Evolutionary conservation across 1,140 invertebrate genomes (phyloP).

Genomic region (Cydia splendana): DNA sequence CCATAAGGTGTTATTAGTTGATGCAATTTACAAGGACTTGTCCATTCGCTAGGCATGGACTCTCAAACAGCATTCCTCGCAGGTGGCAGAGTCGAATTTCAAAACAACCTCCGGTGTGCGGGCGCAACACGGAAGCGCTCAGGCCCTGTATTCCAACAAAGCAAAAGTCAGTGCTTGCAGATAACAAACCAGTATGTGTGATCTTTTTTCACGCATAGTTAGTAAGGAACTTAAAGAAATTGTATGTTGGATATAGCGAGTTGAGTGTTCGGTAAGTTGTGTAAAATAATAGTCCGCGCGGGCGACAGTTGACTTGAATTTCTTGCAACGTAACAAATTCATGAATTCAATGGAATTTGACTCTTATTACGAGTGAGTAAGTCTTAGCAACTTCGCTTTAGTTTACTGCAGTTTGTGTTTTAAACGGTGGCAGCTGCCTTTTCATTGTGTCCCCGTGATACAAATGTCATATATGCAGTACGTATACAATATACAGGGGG

Average conservation of each 20-base stretch:
- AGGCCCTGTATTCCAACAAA: background rate
- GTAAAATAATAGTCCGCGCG: background rate
- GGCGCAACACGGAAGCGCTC: conserved; percentile 43
- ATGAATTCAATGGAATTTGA: background rate
- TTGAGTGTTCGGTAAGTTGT: background rate
- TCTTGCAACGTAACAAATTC: conserved; percentile 29
- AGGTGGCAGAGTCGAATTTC: conserved; percentile 47
- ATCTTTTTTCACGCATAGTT: background rate
- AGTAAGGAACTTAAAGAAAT: background rate
- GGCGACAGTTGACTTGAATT: conserved; percentile 45
- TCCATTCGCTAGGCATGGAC: conserved; percentile 30
- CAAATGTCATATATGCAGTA: background rate
- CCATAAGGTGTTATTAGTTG: conserved; percentile 24
- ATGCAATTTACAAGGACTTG: conserved; percentile 35
- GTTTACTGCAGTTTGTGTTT: background rate
- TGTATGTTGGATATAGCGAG: background rate
- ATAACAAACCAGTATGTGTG: background rate
- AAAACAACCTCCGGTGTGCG: conserved; percentile 44
- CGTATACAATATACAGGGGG: background rate
- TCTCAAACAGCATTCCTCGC: conserved; percentile 30
- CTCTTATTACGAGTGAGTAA: background rate
- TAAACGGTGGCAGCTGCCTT: background rate
- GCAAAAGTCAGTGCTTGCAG: background rate
- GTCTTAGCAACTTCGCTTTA: background rate
- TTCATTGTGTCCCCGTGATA: background rate